phyloP scores from a whole-genome alignment of 2,888 invertebrate species.

The Onchidella celtica region DNA sequence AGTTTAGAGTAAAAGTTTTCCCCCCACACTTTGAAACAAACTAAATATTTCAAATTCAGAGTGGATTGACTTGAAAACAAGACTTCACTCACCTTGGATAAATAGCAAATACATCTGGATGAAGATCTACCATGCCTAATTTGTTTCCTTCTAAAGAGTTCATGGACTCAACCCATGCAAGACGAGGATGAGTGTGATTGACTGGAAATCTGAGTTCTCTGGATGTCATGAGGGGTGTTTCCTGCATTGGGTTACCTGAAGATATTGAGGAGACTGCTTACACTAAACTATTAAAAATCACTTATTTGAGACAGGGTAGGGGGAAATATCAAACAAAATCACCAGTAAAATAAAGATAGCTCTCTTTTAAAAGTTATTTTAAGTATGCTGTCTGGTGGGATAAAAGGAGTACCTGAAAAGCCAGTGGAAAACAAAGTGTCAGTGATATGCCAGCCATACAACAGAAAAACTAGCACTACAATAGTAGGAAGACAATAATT shows the following conservation, averaged over 20 bases:
- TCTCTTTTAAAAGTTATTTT: neutral
- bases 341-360: no score
- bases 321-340: no score
- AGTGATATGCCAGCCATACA: no score
- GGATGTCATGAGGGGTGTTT: constrained; percentile 70
- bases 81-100: constrained; percentile 84
- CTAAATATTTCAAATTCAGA: neutral
- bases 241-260: no score
- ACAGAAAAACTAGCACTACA: no score
- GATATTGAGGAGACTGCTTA: neutral
- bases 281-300: neutral
- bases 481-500: no score
- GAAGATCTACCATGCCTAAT: constrained; percentile 91
- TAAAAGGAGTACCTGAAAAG: no score
- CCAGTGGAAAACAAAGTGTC: no score
- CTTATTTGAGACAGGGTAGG: no score
- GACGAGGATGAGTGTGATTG: constrained; percentile 66
- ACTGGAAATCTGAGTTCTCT: constrained; percentile 68
- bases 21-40: neutral
- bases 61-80: neutral
- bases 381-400: no score
- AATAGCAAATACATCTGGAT: constrained; percentile 92
- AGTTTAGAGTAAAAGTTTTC: neutral
- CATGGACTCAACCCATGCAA: constrained; percentile 80
- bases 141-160: constrained; percentile 73